Percentiles rank a stretch among this genome's conserved stretches.
Conservation (phyloP, 1,140 invertebrate species). For the Drosophila orosa region DNA sequence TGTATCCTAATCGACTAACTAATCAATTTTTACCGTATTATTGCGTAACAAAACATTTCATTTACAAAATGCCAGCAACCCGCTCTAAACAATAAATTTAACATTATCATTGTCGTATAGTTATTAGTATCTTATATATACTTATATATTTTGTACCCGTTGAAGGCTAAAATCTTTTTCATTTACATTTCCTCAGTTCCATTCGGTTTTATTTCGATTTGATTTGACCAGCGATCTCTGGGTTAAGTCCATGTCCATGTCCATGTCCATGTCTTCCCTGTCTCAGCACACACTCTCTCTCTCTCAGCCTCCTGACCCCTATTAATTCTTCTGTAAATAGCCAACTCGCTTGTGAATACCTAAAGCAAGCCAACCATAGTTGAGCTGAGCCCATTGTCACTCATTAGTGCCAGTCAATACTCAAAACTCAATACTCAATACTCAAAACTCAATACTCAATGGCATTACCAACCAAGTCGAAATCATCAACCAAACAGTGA, state of each 20-base stretch:
- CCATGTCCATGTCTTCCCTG: constrained; percentile 13
- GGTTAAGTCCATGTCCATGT: constrained; percentile 16
- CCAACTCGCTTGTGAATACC: constrained; percentile 45
- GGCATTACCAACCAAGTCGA: constrained; percentile 21
- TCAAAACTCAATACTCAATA: constrained; percentile 2
- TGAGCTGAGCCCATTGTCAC: constrained; percentile 10
- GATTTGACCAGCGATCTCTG: constrained; percentile 17
- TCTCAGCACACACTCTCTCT: constrained; percentile 34
- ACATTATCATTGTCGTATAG: constrained; percentile 31
- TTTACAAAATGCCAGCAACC: constrained; percentile 18
- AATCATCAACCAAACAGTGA: constrained; percentile 11
- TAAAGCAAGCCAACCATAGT: constrained; percentile 10
- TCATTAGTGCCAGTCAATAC: constrained; percentile 22
- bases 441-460: constrained; percentile 11
- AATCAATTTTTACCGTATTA: constrained; percentile 33
- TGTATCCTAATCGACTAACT: constrained; percentile 44
- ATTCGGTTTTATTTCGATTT: constrained; percentile 22
- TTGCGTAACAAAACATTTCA: constrained; percentile 33
- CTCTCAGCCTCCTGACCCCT: constrained; percentile 13
- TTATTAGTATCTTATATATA: constrained; percentile 21
- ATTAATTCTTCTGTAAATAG: constrained; percentile 37
- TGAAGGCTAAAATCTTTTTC: constrained; percentile 28
- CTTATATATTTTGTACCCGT: constrained; percentile 17
- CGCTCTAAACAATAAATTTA: constrained; percentile 2
- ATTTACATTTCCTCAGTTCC: constrained; percentile 9